phyloP scores from a whole-genome alignment of 1,140 invertebrate genomes.

The Aphis craccivora region DNA sequence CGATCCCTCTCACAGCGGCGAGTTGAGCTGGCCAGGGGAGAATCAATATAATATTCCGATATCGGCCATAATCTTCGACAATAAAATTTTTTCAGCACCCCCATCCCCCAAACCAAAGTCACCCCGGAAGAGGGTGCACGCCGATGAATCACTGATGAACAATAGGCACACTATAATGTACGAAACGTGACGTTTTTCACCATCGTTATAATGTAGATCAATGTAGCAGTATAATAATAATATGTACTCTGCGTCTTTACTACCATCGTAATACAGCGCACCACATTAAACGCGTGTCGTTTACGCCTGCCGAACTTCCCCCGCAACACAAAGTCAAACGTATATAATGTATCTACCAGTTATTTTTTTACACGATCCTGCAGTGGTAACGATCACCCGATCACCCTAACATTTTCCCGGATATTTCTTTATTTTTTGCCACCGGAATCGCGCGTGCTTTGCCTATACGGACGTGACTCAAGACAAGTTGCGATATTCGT shows the following conservation, averaged over 20 bases:
- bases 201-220: background rate
- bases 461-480: too few relatives aligned
- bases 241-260: background rate
- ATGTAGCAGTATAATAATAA: background rate
- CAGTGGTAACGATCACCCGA: background rate
- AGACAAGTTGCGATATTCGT: too few relatives aligned
- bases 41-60: constrained; percentile 18
- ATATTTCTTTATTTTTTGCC: too few relatives aligned
- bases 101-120: background rate
- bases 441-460: too few relatives aligned
- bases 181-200: constrained; percentile 10
- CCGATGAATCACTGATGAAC: constrained; percentile 30
- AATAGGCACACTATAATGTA: constrained; percentile 10
- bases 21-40: background rate
- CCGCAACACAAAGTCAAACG: background rate
- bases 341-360: background rate
- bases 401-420: too few relatives aligned
- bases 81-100: background rate
- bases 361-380: background rate
- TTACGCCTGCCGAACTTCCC: background rate
- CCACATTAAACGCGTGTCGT: background rate
- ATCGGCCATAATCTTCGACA: background rate
- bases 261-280: too few relatives aligned
- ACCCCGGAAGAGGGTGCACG: background rate
- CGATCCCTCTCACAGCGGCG: background rate